phyloP scores from a whole-genome alignment of 2,888 invertebrate species.

The Melipona bicolor region DNA sequence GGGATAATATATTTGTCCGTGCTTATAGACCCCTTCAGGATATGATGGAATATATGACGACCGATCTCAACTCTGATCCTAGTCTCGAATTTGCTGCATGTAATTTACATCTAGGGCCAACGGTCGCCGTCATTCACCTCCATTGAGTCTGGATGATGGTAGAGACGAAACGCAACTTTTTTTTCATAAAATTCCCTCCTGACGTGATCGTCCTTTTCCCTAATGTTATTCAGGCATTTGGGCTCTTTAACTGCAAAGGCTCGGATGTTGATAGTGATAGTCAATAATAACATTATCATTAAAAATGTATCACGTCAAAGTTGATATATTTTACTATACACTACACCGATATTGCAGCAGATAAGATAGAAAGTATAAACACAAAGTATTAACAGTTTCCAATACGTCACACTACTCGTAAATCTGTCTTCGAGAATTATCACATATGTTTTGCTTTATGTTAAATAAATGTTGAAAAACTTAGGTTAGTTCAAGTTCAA shows the following conservation, averaged over 20 bases:
- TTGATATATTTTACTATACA: not conserved
- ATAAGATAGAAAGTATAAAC: not conserved
- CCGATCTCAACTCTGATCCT: too few relatives aligned
- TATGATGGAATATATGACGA: too few relatives aligned
- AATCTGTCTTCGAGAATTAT: not conserved
- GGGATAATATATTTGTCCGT: too few relatives aligned
- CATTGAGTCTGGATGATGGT: too few relatives aligned
- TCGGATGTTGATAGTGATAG: not conserved
- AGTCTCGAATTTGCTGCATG: too few relatives aligned
- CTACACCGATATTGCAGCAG: not conserved
- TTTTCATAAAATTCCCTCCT: too few relatives aligned
- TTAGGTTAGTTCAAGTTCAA: not conserved
- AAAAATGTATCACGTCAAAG: not conserved
- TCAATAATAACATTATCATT: not conserved
- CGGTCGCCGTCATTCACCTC: too few relatives aligned
- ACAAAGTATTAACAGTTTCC: not conserved
- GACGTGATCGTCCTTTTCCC: too few relatives aligned
- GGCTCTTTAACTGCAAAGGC: not conserved
- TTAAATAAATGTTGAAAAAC: too few relatives aligned
- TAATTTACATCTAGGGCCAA: too few relatives aligned
- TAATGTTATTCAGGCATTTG: constrained; percentile 6
- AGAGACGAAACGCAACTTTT: too few relatives aligned
- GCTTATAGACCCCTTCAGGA: too few relatives aligned
- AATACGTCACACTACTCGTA: not conserved
- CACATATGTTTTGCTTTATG: not conserved